phyloP scores from a whole-genome alignment of 2,113 vertebrate species.

The Dipodomys stephensi region DNA sequence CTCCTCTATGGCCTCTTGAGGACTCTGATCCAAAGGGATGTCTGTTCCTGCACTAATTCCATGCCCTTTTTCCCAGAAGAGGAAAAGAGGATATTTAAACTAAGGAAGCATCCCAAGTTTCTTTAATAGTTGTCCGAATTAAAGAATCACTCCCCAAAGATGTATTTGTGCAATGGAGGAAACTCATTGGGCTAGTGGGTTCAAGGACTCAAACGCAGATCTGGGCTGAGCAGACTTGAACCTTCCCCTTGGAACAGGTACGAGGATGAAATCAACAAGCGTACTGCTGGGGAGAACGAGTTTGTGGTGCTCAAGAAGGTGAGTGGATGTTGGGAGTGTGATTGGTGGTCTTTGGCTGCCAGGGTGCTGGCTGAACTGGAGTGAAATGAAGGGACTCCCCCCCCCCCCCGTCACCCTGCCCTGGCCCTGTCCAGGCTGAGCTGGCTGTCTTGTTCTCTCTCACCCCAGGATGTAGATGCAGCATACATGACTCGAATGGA shows the following conservation, averaged over 20 bases:
- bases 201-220: neutral
- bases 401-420: too few species aligned
- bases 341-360: neutral
- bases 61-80: neutral
- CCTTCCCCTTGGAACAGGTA: slow-evolving; percentile 84
- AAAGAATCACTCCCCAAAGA: neutral
- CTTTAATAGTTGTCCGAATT: neutral
- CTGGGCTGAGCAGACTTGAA: neutral
- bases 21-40: neutral
- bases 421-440: neutral
- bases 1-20: neutral
- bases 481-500: slow-evolving; percentile 90
- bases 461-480: slow-evolving; percentile 89
- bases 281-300: slow-evolving; percentile 90
- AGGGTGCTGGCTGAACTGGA: neutral
- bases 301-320: slow-evolving; percentile 95
- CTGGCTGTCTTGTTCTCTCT: neutral
- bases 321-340: neutral
- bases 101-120: neutral
- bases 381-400: too few species aligned
- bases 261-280: slow-evolving; percentile 94
- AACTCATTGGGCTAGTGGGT: too few species aligned
- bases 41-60: neutral
- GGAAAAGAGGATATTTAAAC: neutral
- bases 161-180: neutral